Base-by-base conservation (phyloP, 2,888 invertebrate species). In the Eurois occulta region DNA sequence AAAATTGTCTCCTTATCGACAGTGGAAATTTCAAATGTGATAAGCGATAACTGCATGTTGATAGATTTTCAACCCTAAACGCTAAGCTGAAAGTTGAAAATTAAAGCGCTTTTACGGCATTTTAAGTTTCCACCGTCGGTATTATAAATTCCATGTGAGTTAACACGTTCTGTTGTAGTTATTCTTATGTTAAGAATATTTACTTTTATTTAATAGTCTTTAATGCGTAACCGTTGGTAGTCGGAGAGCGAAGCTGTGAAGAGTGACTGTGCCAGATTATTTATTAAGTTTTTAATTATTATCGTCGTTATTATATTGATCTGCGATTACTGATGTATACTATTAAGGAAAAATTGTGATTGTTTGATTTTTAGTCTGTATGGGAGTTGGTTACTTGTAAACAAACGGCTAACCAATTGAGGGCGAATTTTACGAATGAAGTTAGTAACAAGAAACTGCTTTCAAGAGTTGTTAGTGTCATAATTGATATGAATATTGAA, bases 101-200 rank as follows among this genome's bases (percentile, higher is more conserved):
- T 41, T 6, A 16, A 64, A 64, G 24, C 38, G 18, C 32, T 60
- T 21, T 55, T n/a, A 55, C 55, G 4, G 13, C 5, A 11, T 13
- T 65, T 41, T 0, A 41, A 41, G 41, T 65, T 65, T 65, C 41
- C 41, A 4, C 41, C 0, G 65, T 65, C 41, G 65, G n/a, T 65
- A 41, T 83, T 87, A 62, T 35, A 83, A 88, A 92, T 92, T 93
- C 92, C 94, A 93, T 76, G 91, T 91, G 92, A 93, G 90, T 90
- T 73, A 68, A 75, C 71, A 48, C 71, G 64, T 75, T 83, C 66
- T 93, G 91, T 94, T 95, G 92, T 95, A 95, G 95, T 95, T 95
- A 95, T 95, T 95, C 95, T 95, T 95, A 95, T 95, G 95, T 96
- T 95, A 95, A 95, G 95, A 95, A 95, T 95, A 95, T 95, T 93